phyloP scores from a whole-genome alignment of 2,888 invertebrate genomes.

The Gisinianus flammeolus region DNA sequence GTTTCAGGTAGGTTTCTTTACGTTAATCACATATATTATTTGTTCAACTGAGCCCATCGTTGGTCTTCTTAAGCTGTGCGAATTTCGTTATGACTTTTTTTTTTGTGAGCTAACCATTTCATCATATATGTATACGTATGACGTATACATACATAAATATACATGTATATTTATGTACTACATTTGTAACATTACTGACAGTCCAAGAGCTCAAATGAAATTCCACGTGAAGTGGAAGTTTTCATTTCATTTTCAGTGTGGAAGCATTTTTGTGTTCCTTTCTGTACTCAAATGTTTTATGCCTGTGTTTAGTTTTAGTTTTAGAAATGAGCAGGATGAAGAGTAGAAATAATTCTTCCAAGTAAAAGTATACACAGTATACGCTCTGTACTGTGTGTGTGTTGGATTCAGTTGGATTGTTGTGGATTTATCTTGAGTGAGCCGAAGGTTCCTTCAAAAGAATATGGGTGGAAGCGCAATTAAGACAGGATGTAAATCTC shows the following conservation, averaged over 20 bases:
- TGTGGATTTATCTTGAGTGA: slow-evolving; percentile 14
- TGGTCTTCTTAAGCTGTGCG: too few relatives aligned
- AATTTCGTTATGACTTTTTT: too few relatives aligned
- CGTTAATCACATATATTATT: too few relatives aligned
- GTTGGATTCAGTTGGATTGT: slow-evolving; percentile 10
- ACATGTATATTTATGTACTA: too few relatives aligned
- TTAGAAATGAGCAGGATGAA: background rate
- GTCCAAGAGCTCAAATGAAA: too few relatives aligned
- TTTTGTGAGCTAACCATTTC: too few relatives aligned
- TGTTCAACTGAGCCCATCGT: too few relatives aligned
- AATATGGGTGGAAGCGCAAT: slow-evolving; percentile 47
- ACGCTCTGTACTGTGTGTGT: background rate
- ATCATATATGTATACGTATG: too few relatives aligned
- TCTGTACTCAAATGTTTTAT: background rate
- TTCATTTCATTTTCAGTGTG: background rate
- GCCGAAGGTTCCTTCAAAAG: slow-evolving; percentile 10
- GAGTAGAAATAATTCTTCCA: background rate
- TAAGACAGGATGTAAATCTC: slow-evolving; percentile 48
- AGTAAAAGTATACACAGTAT: background rate
- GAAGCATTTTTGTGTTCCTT: background rate
- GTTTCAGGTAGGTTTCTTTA: too few relatives aligned
- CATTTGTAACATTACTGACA: too few relatives aligned
- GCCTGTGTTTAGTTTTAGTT: background rate
- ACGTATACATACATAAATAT: too few relatives aligned
- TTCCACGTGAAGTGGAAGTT: background rate